These are phyloP conservation scores for Sebastes elongatus DNA, from an alignment of 2,797 vertebrate species.

Conservation along the genomic window DNA sequence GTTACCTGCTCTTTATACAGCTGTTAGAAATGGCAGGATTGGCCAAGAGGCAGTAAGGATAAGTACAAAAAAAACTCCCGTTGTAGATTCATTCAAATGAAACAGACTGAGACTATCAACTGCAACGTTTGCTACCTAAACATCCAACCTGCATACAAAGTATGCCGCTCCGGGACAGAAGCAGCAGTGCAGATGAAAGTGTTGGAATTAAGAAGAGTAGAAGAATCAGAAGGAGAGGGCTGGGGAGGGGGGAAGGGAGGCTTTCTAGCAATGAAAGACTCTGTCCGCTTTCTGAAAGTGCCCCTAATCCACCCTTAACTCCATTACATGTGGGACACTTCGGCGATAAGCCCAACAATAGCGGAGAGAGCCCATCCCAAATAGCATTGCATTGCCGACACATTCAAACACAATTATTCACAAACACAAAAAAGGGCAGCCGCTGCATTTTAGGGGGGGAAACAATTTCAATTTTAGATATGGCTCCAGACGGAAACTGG, in stretches of 20 bases:
- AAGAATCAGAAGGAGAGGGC: slow-evolving; percentile 18
- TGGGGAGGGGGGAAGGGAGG: neutral
- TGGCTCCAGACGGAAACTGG: slow-evolving; percentile 75
- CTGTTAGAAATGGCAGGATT: neutral
- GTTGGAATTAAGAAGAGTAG: slow-evolving; percentile 35
- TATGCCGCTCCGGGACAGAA: slow-evolving; percentile 22
- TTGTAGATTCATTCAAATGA: neutral
- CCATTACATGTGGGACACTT: slow-evolving; percentile 63
- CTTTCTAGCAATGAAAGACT: slow-evolving; percentile 68
- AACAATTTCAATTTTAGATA: slow-evolving; percentile 73
- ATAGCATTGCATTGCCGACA: slow-evolving; percentile 27
- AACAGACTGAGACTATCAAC: neutral
- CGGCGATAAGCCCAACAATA: slow-evolving; percentile 58
- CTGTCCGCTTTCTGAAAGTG: slow-evolving; percentile 50
- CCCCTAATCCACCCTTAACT: slow-evolving; percentile 71
- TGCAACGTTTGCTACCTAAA: slow-evolving; percentile 22
- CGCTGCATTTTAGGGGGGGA: slow-evolving; percentile 32
- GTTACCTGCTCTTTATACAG: slow-evolving; percentile 6
- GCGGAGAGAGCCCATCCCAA: slow-evolving; percentile 39
- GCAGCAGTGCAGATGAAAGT: slow-evolving; percentile 39
- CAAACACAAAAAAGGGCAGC: slow-evolving; percentile 65
- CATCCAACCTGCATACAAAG: slow-evolving; percentile 43
- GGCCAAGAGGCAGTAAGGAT: neutral
- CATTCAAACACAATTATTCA: slow-evolving; percentile 60
- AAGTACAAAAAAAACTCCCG: neutral